Evolutionary conservation across 2,797 vertebrate genomes (phyloP), one percentile per base, ranked within the genome.

Genomic region (Allobates femoralis): DNA sequence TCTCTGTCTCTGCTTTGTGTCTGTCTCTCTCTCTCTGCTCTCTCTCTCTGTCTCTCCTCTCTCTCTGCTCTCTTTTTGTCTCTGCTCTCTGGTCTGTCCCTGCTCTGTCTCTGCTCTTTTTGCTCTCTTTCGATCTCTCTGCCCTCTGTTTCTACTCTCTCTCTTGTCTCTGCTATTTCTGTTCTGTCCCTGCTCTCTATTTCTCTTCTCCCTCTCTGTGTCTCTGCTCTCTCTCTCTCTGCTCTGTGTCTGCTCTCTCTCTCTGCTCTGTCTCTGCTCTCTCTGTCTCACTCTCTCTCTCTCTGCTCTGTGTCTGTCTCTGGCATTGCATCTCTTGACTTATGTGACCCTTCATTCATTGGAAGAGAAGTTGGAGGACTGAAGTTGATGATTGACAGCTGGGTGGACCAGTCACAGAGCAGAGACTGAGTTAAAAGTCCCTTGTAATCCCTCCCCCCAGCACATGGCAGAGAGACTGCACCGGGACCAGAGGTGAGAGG

Each of bases 361-460:
- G 90, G 92, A 91, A 89, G 91, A 89, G n/a, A 82, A 87, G 82
- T 1, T 53, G 1, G 71, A 62, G 28, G 23, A 88, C 60, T 85
- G 55, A 50, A 80, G 85, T 73, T 71, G 90, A 91, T 96, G 96
- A 98, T 96, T 97, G 97, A 96, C 95, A 93, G 92, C 89, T 84
- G 90, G 89, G 82, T 64, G 91, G 90, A 91, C 95, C 95, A 96
- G 89, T 94, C 89, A 92, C 84, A 93, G 93, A 94, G 94, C 92
- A 90, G 91, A 79, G 89, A 90, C 75, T 80, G 87, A 92, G 95
- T 96, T 97, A 97, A 97, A 97, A 96, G 96, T 95, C 95, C 95
- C 92, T 93, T 92, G 90, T 92, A 89, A 90, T 93, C 91, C 91
- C 90, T 84, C 92, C 93, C 94, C 94, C 93, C 92, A 91, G 90